phyloP scores from a whole-genome alignment of 2,797 vertebrate genomes.

The Kryptolebias ocellatus region DNA sequence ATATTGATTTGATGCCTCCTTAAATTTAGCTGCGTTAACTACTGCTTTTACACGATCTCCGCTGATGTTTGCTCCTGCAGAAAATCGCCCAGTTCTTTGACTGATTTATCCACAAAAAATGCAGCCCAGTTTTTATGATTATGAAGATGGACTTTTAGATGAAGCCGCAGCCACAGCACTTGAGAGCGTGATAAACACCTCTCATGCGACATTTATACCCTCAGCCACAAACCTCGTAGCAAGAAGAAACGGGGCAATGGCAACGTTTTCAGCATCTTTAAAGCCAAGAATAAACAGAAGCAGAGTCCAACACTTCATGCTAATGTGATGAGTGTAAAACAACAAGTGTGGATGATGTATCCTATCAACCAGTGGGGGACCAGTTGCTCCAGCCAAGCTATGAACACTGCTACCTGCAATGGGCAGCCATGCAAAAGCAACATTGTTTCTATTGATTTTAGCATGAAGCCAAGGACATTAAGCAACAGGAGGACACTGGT shows the following conservation, averaged over 20 bases:
- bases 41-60: conserved; percentile 23
- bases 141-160: conserved; percentile 16
- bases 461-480: conserved; percentile 42
- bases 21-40: conserved; percentile 36
- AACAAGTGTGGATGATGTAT: conserved; percentile 34
- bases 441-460: conserved; percentile 51
- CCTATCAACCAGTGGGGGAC: conserved; percentile 50
- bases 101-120: conserved; percentile 31
- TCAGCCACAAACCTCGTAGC: conserved; percentile 7
- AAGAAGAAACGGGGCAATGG: background rate
- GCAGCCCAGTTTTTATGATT: conserved; percentile 7
- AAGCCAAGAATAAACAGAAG: conserved; percentile 8
- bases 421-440: conserved; percentile 40
- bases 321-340: conserved; percentile 42
- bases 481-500: conserved; percentile 35
- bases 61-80: conserved; percentile 2
- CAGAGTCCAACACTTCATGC: conserved; percentile 18
- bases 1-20: conserved; percentile 18
- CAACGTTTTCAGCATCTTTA: conserved; percentile 17
- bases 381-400: conserved; percentile 44
- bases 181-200: conserved; percentile 8
- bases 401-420: conserved; percentile 28
- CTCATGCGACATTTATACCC: background rate
- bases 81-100: conserved; percentile 8
- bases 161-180: background rate